phyloP scores from a whole-genome alignment of 2,888 invertebrate species.

The Ceratothoa steindachneri region DNA sequence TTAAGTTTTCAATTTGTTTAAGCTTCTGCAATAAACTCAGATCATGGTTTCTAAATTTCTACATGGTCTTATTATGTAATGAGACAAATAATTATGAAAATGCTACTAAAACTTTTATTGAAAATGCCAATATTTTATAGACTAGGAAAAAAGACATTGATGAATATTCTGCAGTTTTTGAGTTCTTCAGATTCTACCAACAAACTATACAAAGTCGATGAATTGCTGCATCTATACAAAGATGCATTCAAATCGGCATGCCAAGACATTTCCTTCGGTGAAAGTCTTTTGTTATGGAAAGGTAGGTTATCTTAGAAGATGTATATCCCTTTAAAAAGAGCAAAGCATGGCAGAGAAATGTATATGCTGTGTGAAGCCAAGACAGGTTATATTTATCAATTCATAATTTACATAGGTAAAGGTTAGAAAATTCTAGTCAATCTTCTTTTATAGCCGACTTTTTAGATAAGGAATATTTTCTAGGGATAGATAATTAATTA shows the following conservation, averaged over 20 bases:
- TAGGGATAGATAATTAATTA: constrained; percentile 7
- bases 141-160: background rate
- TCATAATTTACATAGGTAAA: constrained; percentile 14
- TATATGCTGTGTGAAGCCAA: constrained; percentile 11
- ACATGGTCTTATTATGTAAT: too few species aligned
- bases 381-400: constrained; percentile 7
- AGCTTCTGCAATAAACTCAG: too few species aligned
- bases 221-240: constrained; percentile 1
- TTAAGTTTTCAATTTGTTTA: too few species aligned
- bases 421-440: background rate
- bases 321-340: constrained; percentile 6
- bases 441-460: constrained; percentile 7
- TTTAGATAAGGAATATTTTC: constrained; percentile 10
- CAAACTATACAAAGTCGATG: background rate
- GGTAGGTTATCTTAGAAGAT: background rate
- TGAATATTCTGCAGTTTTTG: background rate
- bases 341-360: constrained; percentile 1
- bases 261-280: background rate
- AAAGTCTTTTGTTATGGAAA: constrained; percentile 13
- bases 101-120: too few species aligned
- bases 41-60: too few species aligned
- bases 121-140: background rate
- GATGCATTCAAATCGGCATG: background rate
- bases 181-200: background rate
- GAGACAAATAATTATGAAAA: too few species aligned